These are phyloP conservation scores for Ophion ellenae DNA, from an alignment of 2,888 invertebrate species.

Conservation along the genomic window DNA sequence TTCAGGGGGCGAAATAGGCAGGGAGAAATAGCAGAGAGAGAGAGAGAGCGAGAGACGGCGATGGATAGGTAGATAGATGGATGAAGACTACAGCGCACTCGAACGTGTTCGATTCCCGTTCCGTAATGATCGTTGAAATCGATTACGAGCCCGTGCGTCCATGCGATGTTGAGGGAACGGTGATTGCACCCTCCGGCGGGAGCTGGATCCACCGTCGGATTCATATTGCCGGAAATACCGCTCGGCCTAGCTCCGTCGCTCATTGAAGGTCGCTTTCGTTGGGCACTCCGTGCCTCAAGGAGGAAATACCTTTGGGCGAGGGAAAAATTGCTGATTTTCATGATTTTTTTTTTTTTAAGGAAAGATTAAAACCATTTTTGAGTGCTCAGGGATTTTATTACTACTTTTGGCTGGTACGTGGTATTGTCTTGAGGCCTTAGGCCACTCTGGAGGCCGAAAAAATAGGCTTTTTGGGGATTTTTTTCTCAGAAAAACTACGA, in stretches of 20 bases:
- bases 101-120: conserved; percentile 50
- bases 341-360: no score
- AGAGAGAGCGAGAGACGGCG: not conserved
- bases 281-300: no score
- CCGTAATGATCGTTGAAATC: conserved; percentile 76
- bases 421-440: no score
- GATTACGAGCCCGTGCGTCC: conserved; percentile 72
- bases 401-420: no score
- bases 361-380: no score
- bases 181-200: conserved; percentile 12
- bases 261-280: no score
- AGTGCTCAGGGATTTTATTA: no score
- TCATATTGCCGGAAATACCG: conserved; percentile 18
- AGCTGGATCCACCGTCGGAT: conserved; percentile 23
- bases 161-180: conserved; percentile 25
- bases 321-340: no score
- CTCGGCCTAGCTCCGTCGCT: not conserved
- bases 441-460: no score
- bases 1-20: not conserved
- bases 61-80: not conserved
- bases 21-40: not conserved
- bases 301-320: no score
- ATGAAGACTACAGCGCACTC: conserved; percentile 50
- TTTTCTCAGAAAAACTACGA: no score
- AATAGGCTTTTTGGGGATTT: no score